These are phyloP conservation scores for Nebria salina DNA, from an alignment of 2,888 invertebrate species.

Conservation along the genomic window DNA sequence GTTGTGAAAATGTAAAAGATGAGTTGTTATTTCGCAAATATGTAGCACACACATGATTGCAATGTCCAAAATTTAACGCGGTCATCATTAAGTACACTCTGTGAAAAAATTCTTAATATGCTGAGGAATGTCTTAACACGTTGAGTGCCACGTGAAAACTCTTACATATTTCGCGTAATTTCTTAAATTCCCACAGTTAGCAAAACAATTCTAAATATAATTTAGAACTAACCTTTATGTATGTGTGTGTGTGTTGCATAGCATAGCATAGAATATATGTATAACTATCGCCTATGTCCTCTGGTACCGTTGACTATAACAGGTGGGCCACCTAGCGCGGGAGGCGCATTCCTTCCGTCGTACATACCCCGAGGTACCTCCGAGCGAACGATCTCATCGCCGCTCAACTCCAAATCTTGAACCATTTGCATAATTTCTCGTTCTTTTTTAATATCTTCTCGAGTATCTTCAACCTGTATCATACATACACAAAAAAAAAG, in stretches of 20 bases:
- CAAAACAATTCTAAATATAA: neutral
- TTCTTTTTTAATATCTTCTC: constrained; percentile 86
- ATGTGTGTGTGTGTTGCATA: neutral
- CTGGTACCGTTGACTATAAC: constrained; percentile 58
- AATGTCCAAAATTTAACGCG: constrained; percentile 12
- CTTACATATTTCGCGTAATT: too few species aligned
- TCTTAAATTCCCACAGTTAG: too few species aligned
- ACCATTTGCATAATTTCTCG: constrained; percentile 93
- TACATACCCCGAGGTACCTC: constrained; percentile 72
- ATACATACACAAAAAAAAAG: neutral
- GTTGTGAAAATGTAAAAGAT: neutral
- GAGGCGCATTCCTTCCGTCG: constrained; percentile 61
- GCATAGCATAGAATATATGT: neutral
- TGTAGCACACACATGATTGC: constrained; percentile 9
- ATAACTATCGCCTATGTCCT: constrained; percentile 57
- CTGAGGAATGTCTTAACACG: too few species aligned
- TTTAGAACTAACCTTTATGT: neutral
- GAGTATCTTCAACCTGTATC: constrained; percentile 69
- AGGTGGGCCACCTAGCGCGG: constrained; percentile 54
- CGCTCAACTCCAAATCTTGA: constrained; percentile 85
- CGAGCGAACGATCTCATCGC: constrained; percentile 77
- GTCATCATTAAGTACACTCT: constrained; percentile 14
- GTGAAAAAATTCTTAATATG: neutral
- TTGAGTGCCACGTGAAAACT: too few species aligned
- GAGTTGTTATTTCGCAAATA: neutral